Evolutionary conservation across 2,888 invertebrate genomes (phyloP).

Genomic region (Dolichopus griseipennis): DNA sequence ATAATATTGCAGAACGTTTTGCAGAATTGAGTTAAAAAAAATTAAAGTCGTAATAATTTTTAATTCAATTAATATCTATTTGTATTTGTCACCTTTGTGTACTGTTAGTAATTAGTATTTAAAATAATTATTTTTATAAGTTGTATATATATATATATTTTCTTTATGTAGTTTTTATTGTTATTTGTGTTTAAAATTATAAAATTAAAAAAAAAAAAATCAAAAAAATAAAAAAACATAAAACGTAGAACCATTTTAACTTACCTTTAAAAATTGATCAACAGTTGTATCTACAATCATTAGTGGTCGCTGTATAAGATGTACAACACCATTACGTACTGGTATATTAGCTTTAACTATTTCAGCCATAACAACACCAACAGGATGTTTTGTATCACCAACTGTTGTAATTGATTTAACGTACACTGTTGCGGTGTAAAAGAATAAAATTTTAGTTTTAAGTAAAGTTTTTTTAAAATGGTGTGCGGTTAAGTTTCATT

Average conservation of each 20-base stretch:
- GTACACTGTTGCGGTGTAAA: conserved; percentile 56
- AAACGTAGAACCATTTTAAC: conserved; percentile 26
- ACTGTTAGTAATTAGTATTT: not conserved
- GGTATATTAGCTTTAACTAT: conserved; percentile 86
- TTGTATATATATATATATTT: not conserved
- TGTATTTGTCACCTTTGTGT: not conserved
- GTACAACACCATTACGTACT: conserved; percentile 84
- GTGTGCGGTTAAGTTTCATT: too few relatives aligned
- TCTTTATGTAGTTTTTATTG: not conserved
- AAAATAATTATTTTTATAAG: not conserved
- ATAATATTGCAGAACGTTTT: too few relatives aligned
- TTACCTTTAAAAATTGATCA: conserved; percentile 76
- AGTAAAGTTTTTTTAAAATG: too few relatives aligned
- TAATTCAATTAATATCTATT: too few relatives aligned
- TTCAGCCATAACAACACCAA: conserved; percentile 78
- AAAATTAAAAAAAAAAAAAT: not conserved
- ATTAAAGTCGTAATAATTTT: too few relatives aligned
- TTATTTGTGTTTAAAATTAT: not conserved
- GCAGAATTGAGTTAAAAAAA: too few relatives aligned
- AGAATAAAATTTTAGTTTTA: too few relatives aligned
- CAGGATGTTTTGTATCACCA: conserved; percentile 66
- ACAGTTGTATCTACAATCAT: conserved; percentile 88
- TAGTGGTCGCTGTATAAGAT: conserved; percentile 81
- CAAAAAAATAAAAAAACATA: too few relatives aligned
- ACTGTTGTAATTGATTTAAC: conserved; percentile 76